Conservation (phyloP, 2,888 invertebrate genomes). For the Xestia ashworthii region DNA sequence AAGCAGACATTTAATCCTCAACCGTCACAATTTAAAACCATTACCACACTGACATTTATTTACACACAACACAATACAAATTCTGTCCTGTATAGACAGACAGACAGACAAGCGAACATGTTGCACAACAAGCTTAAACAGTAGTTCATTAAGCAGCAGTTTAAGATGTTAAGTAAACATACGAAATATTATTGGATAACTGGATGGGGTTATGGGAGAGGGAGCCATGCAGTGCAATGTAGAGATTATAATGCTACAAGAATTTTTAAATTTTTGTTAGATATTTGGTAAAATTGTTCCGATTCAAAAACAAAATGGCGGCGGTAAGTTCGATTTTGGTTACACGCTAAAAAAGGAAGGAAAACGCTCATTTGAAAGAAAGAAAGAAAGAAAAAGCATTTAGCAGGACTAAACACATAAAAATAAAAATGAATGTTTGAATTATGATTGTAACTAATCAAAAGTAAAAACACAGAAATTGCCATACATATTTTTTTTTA, state of each 20-base stretch:
- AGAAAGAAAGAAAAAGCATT: neutral
- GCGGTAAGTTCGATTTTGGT: neutral
- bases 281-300: neutral
- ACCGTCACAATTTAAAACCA: conserved; percentile 25
- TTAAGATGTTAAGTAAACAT: conserved; percentile 90
- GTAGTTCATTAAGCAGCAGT: conserved; percentile 88
- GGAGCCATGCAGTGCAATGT: conserved; percentile 14
- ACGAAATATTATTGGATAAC: conserved; percentile 88
- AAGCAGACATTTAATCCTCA: neutral
- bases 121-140: conserved; percentile 80
- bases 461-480: too few species aligned
- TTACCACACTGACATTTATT: conserved; percentile 24
- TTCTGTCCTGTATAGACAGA: conserved; percentile 35
- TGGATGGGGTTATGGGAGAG: conserved; percentile 76
- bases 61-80: conserved; percentile 36
- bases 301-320: neutral
- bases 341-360: neutral
- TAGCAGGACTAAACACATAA: neutral
- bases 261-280: neutral
- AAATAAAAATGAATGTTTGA: too few species aligned
- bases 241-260: neutral
- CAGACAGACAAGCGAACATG: conserved; percentile 75
- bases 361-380: neutral
- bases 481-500: too few species aligned
- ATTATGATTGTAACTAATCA: too few species aligned